These are phyloP conservation scores for Apogon hyalosoma DNA, from an alignment of 2,797 vertebrate species.

Conservation along the genomic window DNA sequence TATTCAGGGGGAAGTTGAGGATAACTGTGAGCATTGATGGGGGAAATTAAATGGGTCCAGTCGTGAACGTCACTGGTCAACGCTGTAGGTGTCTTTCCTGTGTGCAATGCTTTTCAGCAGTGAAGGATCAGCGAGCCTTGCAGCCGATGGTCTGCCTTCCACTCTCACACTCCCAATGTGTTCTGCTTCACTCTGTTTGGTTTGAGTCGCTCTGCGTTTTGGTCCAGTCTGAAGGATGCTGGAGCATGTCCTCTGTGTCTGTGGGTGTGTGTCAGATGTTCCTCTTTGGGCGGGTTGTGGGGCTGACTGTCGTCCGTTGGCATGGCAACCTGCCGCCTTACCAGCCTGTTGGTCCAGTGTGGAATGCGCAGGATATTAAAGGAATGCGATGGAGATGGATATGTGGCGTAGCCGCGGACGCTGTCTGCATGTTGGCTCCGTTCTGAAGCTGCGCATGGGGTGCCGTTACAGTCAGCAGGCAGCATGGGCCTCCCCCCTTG, in stretches of 20 bases:
- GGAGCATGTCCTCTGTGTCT: slow-evolving; percentile 84
- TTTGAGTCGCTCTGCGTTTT: slow-evolving; percentile 70
- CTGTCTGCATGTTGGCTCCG: slow-evolving; percentile 80
- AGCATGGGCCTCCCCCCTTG: slow-evolving; percentile 80
- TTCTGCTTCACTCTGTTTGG: slow-evolving; percentile 80
- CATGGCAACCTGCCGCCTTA: slow-evolving; percentile 82
- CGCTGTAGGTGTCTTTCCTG: background rate
- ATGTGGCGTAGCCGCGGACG: slow-evolving; percentile 65
- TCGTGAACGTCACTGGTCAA: background rate
- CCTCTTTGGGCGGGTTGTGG: slow-evolving; percentile 27
- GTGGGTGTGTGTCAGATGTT: slow-evolving; percentile 64
- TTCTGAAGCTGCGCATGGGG: slow-evolving; percentile 76
- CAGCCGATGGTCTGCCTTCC: slow-evolving; percentile 52
- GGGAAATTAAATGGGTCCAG: background rate
- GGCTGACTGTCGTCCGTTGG: slow-evolving; percentile 77
- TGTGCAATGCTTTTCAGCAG: no score
- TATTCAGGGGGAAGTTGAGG: background rate
- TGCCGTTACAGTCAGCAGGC: slow-evolving; percentile 71
- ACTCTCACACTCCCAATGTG: slow-evolving; percentile 75
- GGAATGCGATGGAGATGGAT: slow-evolving; percentile 50
- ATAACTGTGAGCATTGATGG: slow-evolving; percentile 4
- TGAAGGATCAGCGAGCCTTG: background rate
- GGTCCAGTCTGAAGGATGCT: slow-evolving; percentile 77
- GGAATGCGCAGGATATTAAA: slow-evolving; percentile 66
- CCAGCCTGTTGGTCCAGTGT: slow-evolving; percentile 68